A percentile compares a stretch with the other conserved stretches of the same genome.
Evolutionary conservation across 2,888 invertebrate species (phyloP).

Genomic region (Colostygia pectinataria): DNA sequence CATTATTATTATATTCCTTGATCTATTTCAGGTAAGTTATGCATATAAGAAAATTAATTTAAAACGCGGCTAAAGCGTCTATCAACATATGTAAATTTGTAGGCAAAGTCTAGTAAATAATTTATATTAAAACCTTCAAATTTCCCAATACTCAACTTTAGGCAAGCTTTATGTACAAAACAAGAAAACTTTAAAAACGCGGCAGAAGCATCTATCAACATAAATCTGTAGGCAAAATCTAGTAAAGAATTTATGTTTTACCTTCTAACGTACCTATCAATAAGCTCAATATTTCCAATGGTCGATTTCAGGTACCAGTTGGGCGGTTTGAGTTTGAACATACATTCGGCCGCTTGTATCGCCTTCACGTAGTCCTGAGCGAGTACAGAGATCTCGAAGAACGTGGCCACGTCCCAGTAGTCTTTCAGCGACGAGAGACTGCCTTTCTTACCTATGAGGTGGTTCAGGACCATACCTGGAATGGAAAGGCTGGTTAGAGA

Average conservation of each 20-base stretch:
- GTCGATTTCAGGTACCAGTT: slow-evolving; percentile 98
- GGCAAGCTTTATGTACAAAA: no score
- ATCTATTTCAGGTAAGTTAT: no score
- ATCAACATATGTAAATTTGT: no score
- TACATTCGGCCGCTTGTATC: slow-evolving; percentile 97
- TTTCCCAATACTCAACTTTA: no score
- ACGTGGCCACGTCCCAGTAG: slow-evolving; percentile 99
- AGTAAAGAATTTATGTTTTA: not conserved
- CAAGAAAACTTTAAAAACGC: no score
- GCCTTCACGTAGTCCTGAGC: slow-evolving; percentile 99
- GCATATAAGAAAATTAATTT: no score
- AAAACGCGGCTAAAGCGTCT: no score
- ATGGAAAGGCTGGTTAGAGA: slow-evolving; percentile 19
- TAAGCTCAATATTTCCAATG: slow-evolving; percentile 97
- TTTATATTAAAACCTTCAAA: no score
- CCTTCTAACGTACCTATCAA: slow-evolving; percentile 83
- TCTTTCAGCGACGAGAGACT: slow-evolving; percentile 95
- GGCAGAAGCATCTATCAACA: no score
- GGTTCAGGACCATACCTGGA: slow-evolving; percentile 95
- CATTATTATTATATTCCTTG: no score
- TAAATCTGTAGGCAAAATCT: no score
- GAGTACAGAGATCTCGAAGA: slow-evolving; percentile 98
- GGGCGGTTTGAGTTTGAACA: slow-evolving; percentile 95
- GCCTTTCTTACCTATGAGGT: slow-evolving; percentile 98
- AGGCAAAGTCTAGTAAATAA: no score